These are phyloP conservation scores for Oreochromis niloticus DNA, from an alignment of 2,113 vertebrate species.

Conservation along the genomic window DNA sequence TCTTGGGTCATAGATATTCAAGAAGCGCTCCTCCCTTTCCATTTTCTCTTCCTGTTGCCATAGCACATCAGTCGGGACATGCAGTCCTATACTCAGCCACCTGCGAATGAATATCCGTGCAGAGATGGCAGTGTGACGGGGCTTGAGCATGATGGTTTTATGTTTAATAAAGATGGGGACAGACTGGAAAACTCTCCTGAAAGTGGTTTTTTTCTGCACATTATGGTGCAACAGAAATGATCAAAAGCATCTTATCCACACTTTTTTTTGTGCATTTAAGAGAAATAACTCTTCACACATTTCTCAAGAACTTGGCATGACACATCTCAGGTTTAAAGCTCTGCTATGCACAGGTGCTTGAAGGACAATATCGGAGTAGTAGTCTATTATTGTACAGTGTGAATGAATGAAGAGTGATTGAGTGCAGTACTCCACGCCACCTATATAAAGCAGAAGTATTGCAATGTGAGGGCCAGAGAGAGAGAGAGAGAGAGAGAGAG, in stretches of 20 bases:
- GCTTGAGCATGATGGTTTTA: background rate
- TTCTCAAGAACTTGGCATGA: slow-evolving; percentile 23
- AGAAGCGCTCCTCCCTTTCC: slow-evolving; percentile 28
- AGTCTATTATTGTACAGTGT: slow-evolving; percentile 60
- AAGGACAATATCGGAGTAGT: slow-evolving; percentile 46
- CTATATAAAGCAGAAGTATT: slow-evolving; percentile 54
- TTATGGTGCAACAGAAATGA: background rate
- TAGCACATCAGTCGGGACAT: background rate
- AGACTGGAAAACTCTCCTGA: background rate
- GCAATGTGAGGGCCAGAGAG: slow-evolving; percentile 48
- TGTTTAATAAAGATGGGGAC: background rate
- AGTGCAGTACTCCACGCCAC: slow-evolving; percentile 61
- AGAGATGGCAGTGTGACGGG: background rate
- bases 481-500: slow-evolving; percentile 35
- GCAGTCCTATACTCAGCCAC: slow-evolving; percentile 19
- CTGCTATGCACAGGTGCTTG: slow-evolving; percentile 54
- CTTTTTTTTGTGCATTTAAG: background rate
- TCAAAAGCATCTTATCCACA: background rate
- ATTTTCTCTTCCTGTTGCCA: background rate
- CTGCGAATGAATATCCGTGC: slow-evolving; percentile 8
- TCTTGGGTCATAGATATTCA: slow-evolving; percentile 57
- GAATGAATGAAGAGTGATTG: slow-evolving; percentile 70
- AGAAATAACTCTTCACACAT: slow-evolving; percentile 26
- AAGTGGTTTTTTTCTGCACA: background rate
- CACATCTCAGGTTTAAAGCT: slow-evolving; percentile 20